These are phyloP conservation scores for Lumbricus terrestris DNA, from an alignment of 2,888 invertebrate genomes.

Conservation along the genomic window DNA sequence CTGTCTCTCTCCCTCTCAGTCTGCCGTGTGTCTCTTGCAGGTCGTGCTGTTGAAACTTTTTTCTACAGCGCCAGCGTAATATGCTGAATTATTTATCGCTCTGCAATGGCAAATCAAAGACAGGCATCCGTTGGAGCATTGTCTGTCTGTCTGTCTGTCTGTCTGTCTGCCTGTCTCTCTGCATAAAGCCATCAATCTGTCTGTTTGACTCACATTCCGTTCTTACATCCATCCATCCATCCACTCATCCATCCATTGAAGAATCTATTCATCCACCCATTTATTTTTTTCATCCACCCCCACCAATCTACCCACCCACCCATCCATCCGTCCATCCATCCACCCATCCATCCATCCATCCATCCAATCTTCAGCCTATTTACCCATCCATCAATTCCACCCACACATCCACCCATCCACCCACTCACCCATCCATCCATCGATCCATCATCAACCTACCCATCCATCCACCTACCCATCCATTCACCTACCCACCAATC, in stretches of 20 bases:
- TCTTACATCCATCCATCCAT: no score
- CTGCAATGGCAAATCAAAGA: background rate
- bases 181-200: no score
- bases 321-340: no score
- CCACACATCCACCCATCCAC: no score
- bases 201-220: no score
- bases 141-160: background rate
- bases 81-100: background rate
- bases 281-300: background rate
- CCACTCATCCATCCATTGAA: background rate
- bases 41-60: background rate
- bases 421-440: background rate
- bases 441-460: background rate
- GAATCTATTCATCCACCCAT: no score
- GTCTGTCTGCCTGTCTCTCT: background rate
- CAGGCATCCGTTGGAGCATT: background rate
- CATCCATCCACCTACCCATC: background rate
- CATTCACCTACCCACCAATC: no score
- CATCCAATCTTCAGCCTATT: no score
- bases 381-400: no score
- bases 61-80: background rate
- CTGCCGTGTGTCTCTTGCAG: background rate
- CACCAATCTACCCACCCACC: no score
- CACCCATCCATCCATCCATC: no score
- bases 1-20: background rate